Percentiles rank a stretch among this genome's conserved stretches.
phyloP scores from a whole-genome alignment of 2,113 vertebrate species.

The Nansenia antarctica region DNA sequence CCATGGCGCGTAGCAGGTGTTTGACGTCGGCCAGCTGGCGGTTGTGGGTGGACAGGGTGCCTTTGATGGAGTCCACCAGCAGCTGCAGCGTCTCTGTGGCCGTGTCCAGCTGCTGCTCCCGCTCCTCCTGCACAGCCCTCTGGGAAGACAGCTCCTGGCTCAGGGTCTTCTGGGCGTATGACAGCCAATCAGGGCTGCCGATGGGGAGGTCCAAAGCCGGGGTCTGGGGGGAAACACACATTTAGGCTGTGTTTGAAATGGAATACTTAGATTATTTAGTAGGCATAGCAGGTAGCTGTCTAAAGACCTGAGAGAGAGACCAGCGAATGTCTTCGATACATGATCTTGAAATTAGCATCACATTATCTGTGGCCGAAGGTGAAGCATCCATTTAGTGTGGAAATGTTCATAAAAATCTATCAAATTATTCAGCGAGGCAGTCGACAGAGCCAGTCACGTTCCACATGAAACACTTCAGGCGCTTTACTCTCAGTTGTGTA shows the following conservation, averaged over 20 bases:
- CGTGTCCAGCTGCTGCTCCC: slow-evolving; percentile 89
- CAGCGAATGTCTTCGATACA: too few species aligned
- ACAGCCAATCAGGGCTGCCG: slow-evolving; percentile 93
- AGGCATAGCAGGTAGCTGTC: too few species aligned
- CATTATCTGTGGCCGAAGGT: too few species aligned
- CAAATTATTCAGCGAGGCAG: too few species aligned
- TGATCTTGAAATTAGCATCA: too few species aligned
- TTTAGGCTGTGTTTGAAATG: neutral
- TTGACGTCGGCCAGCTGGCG: slow-evolving; percentile 94
- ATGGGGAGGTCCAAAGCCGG: slow-evolving; percentile 86
- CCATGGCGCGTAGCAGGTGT: slow-evolving; percentile 95
- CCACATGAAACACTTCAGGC: too few species aligned
- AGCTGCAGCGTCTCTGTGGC: slow-evolving; percentile 92
- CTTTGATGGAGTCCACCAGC: slow-evolving; percentile 94
- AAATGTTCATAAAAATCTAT: too few species aligned
- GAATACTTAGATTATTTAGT: too few species aligned
- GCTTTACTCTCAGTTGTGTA: too few species aligned
- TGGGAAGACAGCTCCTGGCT: slow-evolving; percentile 87
- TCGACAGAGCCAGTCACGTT: too few species aligned
- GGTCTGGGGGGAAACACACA: slow-evolving; percentile 67
- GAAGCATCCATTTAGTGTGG: too few species aligned
- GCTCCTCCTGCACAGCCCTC: slow-evolving; percentile 85
- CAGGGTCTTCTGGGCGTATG: slow-evolving; percentile 88
- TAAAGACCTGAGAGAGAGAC: too few species aligned
- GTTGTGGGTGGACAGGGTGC: slow-evolving; percentile 92